Evolutionary conservation across 2,797 vertebrate species (phyloP).

Genomic region (Danio tinwini): DNA sequence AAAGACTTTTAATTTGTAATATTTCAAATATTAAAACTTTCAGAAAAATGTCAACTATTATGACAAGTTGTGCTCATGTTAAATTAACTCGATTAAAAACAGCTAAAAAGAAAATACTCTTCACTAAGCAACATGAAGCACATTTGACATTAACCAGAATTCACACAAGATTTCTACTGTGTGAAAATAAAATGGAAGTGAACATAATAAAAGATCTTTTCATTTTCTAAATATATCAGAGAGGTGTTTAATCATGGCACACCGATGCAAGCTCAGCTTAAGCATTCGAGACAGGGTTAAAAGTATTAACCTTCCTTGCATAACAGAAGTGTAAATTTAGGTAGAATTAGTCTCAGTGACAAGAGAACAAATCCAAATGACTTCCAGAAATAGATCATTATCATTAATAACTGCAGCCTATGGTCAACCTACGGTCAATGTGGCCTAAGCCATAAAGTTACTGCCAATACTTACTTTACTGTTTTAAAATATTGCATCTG

Average conservation of each 20-base stretch:
- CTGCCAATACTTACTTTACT: no score
- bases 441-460: no score
- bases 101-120: not conserved
- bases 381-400: not conserved
- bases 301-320: slow-evolving; percentile 16
- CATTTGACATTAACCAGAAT: not conserved
- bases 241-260: not conserved
- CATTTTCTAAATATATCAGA: not conserved
- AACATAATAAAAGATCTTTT: not conserved
- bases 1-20: not conserved
- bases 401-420: not conserved
- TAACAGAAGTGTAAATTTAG: slow-evolving; percentile 7
- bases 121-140: not conserved
- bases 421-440: no score
- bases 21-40: not conserved
- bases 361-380: not conserved
- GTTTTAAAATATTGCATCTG: no score
- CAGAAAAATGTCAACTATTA: no score
- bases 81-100: not conserved
- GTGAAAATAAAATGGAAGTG: no score
- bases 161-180: not conserved
- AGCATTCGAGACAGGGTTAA: slow-evolving; percentile 16
- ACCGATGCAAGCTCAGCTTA: slow-evolving; percentile 5
- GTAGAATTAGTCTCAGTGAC: slow-evolving; percentile 11
- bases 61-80: not conserved